Evolutionary conservation across 2,797 vertebrate species (phyloP), one percentile per base, ranked within the genome.

Genomic region (Acestrorhynchus altus): DNA sequence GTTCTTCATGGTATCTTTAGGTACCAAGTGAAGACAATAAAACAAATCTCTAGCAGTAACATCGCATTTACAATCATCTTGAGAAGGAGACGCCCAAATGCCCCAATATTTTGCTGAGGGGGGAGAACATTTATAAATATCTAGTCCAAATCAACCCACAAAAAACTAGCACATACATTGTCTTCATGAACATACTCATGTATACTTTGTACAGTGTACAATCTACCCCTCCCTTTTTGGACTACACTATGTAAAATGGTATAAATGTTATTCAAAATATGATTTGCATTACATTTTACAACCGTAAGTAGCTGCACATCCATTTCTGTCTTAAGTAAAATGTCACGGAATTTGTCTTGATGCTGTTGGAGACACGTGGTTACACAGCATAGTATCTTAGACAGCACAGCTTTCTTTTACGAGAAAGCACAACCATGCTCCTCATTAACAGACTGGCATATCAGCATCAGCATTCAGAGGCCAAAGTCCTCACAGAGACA

Each of bases 191-290:
- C 54, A 70, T 12, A 54, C 61, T 8, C 40, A 22, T 24, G 44
- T 24, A 60, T 78, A 68, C 64, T 52, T 64, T 52, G 22, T 73
- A 35, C 31, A 35, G 31, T 35, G 31, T 35, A 35, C 31, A 35
- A 35, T 6, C 31, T 35, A 35, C 31, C 31, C 31, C n/a, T 42
- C 15, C 1, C 16, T 54, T 47, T 52, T 51, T 54, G 46, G 10
- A 35, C 31, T 35, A 35, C 7, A 42, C 10, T 15, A 80, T 68
- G 69, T 65, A 13, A 74, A 31, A 56, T 26, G 63, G 66, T 65
- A 69, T 46, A 76, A 42, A 72, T 46, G 72, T 57, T 68, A 79
- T 40, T 52, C 28, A 74, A 79, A 67, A 51, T 46, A 72, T 46
- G 44, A 22, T 72, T 28, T 39, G 60, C 56, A 76, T 40, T 35